A percentile compares a stretch with the other conserved stretches of the same genome.
Evolutionary conservation across 1,140 invertebrate genomes (phyloP).

Genomic region (Gryllus bimaculatus): DNA sequence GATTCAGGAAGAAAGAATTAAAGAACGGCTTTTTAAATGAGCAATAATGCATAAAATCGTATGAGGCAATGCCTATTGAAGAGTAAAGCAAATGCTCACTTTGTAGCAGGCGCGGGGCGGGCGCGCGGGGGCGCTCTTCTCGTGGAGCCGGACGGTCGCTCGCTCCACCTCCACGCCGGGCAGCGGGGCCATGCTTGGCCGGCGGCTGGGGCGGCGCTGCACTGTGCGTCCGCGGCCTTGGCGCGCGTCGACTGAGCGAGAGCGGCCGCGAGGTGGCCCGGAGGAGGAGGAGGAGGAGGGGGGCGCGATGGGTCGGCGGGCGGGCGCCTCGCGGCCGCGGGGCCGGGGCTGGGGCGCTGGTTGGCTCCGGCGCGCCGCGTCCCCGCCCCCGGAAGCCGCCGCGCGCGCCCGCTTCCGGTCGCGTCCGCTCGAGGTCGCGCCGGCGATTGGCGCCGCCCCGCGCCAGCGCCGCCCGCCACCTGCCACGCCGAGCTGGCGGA

Average conservation of each 20-base stretch:
- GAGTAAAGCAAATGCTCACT: too few species aligned
- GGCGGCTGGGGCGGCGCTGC: too few species aligned
- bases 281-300: not conserved
- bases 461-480: not conserved
- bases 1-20: too few species aligned
- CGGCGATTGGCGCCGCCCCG: not conserved
- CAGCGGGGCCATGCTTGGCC: not conserved
- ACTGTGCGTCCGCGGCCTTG: not conserved
- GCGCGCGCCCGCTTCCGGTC: not conserved
- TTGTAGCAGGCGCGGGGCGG: too few species aligned
- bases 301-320: too few species aligned
- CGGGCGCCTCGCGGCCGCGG: not conserved
- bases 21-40: too few species aligned
- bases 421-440: not conserved
- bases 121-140: too few species aligned
- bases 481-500: not conserved
- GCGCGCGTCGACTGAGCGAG: not conserved
- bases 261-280: too few species aligned
- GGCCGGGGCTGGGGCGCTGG: not conserved
- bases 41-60: too few species aligned
- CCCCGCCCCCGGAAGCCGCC: not conserved
- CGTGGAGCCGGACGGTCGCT: not conserved
- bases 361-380: not conserved
- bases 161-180: not conserved
- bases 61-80: too few species aligned